Conservation (phyloP, 2,888 invertebrate species). For the Drosophila koepferae region DNA sequence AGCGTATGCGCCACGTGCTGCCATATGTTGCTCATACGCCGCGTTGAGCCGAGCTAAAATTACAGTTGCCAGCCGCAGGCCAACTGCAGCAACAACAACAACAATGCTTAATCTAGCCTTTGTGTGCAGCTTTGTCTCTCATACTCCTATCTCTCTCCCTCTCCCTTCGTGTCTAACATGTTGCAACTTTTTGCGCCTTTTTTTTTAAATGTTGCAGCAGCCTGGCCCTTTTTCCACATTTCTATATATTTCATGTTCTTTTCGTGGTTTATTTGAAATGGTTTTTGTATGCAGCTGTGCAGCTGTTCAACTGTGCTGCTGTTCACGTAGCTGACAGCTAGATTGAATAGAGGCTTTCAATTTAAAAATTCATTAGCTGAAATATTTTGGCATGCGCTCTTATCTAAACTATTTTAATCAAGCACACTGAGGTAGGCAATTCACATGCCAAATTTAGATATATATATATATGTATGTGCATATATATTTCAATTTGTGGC, state of each 20-base stretch:
- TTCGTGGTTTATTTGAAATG: conserved; percentile 23
- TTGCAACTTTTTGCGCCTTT: conserved; percentile 10
- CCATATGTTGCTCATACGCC: conserved; percentile 61
- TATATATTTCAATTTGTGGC: conserved; percentile 11
- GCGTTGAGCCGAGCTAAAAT: conserved; percentile 49
- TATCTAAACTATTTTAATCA: conserved; percentile 16
- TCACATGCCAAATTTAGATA: not conserved
- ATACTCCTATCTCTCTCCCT: no score
- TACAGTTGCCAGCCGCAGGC: conserved; percentile 50
- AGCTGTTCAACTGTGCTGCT: conserved; percentile 2
- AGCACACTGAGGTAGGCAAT: conserved; percentile 36
- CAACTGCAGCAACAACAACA: conserved; percentile 19
- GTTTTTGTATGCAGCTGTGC: conserved; percentile 22
- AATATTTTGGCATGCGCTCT: conserved; percentile 14
- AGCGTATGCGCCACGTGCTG: conserved; percentile 54
- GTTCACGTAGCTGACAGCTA: conserved; percentile 14
- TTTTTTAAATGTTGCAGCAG: conserved; percentile 7
- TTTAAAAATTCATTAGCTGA: conserved; percentile 48
- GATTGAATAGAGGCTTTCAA: conserved; percentile 22
- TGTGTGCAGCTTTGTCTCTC: conserved; percentile 38
- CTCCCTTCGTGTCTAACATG: not conserved
- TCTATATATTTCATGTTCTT: conserved; percentile 2
- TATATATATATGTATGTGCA: not conserved
- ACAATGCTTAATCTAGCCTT: conserved; percentile 69
- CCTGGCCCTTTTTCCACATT: not conserved